Percentiles rank a stretch among this genome's conserved stretches.
phyloP scores from a whole-genome alignment of 2,888 invertebrate genomes.

The Stictocephala bisonia region DNA sequence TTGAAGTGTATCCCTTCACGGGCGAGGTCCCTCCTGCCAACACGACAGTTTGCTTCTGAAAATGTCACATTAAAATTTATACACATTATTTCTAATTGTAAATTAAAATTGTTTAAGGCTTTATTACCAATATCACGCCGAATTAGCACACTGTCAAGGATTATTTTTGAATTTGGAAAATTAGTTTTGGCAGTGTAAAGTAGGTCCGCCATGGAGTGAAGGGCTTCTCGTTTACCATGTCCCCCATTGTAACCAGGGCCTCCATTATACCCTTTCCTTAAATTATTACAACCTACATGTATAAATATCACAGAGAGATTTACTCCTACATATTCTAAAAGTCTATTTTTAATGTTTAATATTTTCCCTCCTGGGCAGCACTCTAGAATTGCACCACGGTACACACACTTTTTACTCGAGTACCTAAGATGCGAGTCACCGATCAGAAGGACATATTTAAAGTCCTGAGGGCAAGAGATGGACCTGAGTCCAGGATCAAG shows the following conservation, averaged over 20 bases:
- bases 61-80: neutral
- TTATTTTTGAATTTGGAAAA: slow-evolving; percentile 12
- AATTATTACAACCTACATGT: slow-evolving; percentile 17
- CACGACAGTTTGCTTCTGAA: slow-evolving; percentile 2
- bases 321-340: neutral
- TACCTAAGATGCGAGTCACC: slow-evolving; percentile 14
- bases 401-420: neutral
- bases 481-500: no score
- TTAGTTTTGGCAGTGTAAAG: slow-evolving; percentile 12
- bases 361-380: slow-evolving; percentile 12
- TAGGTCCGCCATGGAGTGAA: slow-evolving; percentile 18
- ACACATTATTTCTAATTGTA: slow-evolving; percentile 3
- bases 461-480: no score
- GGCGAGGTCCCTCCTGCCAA: no score
- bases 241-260: slow-evolving; percentile 21
- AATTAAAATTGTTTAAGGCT: slow-evolving; percentile 1
- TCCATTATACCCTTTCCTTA: slow-evolving; percentile 4
- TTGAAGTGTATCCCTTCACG: slow-evolving; percentile 16
- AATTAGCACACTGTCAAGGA: slow-evolving; percentile 3
- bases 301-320: neutral
- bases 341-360: neutral
- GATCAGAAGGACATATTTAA: neutral
- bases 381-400: slow-evolving; percentile 1
- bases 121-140: slow-evolving; percentile 1
- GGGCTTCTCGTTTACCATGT: slow-evolving; percentile 7